Conservation (phyloP, 2,113 vertebrate species). For the Neolamprologus hecqui region DNA sequence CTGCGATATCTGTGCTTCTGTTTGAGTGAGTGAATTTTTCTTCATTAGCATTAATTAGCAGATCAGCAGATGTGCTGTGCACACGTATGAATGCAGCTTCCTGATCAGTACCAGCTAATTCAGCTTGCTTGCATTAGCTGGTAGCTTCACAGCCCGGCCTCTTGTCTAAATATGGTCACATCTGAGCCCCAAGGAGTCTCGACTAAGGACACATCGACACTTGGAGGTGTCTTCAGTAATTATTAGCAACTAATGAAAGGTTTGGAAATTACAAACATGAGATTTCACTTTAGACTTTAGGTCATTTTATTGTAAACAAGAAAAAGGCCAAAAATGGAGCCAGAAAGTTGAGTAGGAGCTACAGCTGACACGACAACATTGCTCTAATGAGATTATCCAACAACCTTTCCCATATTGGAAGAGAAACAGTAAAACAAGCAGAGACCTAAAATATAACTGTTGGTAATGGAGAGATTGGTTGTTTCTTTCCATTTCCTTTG, state of each 20-base stretch:
- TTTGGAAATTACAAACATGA: neutral
- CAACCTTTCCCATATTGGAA: neutral
- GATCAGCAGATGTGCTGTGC: neutral
- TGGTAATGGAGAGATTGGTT: neutral
- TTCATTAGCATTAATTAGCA: neutral
- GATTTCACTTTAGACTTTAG: neutral
- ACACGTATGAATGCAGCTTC: neutral
- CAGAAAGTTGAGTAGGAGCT: neutral
- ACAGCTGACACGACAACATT: neutral
- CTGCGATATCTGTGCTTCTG: accelerated
- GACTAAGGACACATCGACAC: neutral
- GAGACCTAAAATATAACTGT: neutral
- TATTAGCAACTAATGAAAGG: neutral
- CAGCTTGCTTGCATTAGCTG: neutral
- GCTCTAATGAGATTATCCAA: neutral
- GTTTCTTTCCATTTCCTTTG: neutral
- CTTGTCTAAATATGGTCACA: neutral
- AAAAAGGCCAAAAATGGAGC: neutral
- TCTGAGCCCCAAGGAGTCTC: neutral
- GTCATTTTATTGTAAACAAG: neutral
- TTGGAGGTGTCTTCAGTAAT: neutral
- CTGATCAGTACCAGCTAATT: neutral
- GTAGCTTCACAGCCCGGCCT: neutral
- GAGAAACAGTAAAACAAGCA: neutral
- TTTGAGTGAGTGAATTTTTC: neutral